phyloP scores from a whole-genome alignment of 2,888 invertebrate genomes.

The Platycheirus rosarum region DNA sequence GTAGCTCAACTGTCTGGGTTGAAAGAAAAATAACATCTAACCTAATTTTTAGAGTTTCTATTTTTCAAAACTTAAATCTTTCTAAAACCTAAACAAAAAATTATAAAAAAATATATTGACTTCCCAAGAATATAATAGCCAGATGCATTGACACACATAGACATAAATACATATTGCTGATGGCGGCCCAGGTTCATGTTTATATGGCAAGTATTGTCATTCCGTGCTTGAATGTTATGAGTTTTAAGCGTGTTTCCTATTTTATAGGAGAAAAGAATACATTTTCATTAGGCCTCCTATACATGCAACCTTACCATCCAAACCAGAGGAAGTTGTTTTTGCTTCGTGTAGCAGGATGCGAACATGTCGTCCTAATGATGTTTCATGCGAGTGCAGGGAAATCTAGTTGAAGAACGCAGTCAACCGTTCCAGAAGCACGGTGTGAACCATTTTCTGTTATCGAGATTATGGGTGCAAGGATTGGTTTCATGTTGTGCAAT shows the following conservation, averaged over 20 bases:
- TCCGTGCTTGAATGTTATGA: not conserved
- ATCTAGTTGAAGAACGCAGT: not conserved
- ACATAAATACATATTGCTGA: too few relatives aligned
- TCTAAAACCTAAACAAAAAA: too few relatives aligned
- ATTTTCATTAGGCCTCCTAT: not conserved
- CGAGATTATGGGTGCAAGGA: not conserved
- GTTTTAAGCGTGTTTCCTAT: not conserved
- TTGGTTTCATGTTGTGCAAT: not conserved
- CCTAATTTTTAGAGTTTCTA: too few relatives aligned
- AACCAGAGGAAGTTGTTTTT: not conserved
- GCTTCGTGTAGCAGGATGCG: not conserved
- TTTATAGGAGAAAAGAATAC: not conserved
- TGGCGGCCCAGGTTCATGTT: not conserved
- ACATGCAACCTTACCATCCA: not conserved
- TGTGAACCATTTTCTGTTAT: slow-evolving; percentile 2
- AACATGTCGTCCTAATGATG: slow-evolving; percentile 14
- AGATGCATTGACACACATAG: too few relatives aligned
- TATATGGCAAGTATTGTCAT: not conserved
- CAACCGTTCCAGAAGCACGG: not conserved
- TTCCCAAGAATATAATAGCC: too few relatives aligned
- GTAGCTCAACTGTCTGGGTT: too few relatives aligned
- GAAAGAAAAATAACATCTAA: too few relatives aligned
- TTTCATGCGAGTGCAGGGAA: not conserved
- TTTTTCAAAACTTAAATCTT: too few relatives aligned
- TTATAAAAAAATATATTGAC: too few relatives aligned